These are phyloP conservation scores for Proterorhinus semilunaris DNA, from an alignment of 2,113 vertebrate species.

Conservation along the genomic window DNA sequence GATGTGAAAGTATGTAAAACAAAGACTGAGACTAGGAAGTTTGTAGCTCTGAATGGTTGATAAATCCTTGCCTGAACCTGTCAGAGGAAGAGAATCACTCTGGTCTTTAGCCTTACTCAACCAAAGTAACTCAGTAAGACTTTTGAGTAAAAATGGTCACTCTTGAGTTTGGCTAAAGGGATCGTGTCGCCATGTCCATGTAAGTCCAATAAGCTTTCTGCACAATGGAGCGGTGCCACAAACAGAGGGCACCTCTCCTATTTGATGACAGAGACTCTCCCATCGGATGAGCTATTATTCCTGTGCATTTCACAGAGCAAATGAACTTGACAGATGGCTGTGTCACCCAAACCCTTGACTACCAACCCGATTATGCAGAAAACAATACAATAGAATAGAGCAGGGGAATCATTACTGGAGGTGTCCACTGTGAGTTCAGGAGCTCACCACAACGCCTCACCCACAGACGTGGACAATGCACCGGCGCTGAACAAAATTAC, in stretches of 20 bases:
- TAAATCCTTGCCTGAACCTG: background rate
- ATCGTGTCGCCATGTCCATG: background rate
- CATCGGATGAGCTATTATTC: constrained; percentile 92
- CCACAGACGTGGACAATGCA: constrained; percentile 87
- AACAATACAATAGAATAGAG: constrained; percentile 98
- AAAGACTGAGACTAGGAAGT: constrained; percentile 29
- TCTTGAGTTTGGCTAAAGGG: constrained; percentile 47
- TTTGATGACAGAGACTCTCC: constrained; percentile 91
- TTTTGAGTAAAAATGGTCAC: background rate
- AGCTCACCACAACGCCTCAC: constrained; percentile 82
- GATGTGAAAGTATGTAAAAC: constrained; percentile 79
- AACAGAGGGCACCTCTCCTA: constrained; percentile 72
- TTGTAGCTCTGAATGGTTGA: background rate
- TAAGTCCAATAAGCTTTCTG: constrained; percentile 25
- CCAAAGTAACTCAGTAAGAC: background rate
- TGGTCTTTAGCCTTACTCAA: background rate
- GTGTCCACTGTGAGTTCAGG: constrained; percentile 70
- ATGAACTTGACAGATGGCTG: constrained; percentile 99
- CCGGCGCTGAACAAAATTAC: constrained; percentile 94
- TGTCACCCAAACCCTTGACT: constrained; percentile 99
- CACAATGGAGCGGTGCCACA: constrained; percentile 56
- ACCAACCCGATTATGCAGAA: constrained; percentile 99
- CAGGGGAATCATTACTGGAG: constrained; percentile 96
- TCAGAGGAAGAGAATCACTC: background rate
- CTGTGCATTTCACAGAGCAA: constrained; percentile 96